Evolutionary conservation across 1,140 invertebrate species (phyloP).

Genomic region (Araneus ventricosus): DNA sequence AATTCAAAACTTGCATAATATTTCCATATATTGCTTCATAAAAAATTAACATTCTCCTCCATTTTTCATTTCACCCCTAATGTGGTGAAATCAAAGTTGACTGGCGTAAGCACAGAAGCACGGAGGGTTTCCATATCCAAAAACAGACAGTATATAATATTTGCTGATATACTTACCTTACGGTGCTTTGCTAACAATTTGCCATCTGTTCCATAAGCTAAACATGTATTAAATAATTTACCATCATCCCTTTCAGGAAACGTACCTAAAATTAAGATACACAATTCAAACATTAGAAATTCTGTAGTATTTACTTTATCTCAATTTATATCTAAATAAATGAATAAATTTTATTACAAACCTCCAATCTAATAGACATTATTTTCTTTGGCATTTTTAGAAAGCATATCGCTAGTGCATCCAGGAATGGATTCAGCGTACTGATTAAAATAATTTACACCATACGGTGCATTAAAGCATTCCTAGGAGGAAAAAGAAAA

Average conservation of each 20-base stretch:
- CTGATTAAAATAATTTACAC: conserved; percentile 90
- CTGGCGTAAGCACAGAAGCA: no score
- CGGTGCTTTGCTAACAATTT: conserved; percentile 83
- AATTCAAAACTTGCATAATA: no score
- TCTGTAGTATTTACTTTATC: not conserved
- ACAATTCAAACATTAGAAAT: not conserved
- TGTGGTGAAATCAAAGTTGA: no score
- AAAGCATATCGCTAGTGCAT: conserved; percentile 86
- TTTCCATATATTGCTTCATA: no score
- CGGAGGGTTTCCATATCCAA: no score
- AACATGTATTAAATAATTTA: conserved; percentile 94
- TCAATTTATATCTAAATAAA: not conserved
- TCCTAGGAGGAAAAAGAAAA: not conserved
- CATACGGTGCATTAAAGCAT: conserved; percentile 97
- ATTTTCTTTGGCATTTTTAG: conserved; percentile 88
- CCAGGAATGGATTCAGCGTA: conserved; percentile 94
- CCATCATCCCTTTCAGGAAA: conserved; percentile 89
- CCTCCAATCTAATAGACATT: conserved; percentile 91
- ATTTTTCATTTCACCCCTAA: no score
- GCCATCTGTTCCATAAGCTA: conserved; percentile 91
- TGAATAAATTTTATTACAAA: conserved; percentile 29
- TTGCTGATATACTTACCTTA: conserved; percentile 79
- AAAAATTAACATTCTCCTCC: no score
- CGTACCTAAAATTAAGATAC: conserved; percentile 82
- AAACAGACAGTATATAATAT: not conserved